phyloP scores from a whole-genome alignment of 1,140 invertebrate genomes.

The Cyphomyrmex costatus region DNA sequence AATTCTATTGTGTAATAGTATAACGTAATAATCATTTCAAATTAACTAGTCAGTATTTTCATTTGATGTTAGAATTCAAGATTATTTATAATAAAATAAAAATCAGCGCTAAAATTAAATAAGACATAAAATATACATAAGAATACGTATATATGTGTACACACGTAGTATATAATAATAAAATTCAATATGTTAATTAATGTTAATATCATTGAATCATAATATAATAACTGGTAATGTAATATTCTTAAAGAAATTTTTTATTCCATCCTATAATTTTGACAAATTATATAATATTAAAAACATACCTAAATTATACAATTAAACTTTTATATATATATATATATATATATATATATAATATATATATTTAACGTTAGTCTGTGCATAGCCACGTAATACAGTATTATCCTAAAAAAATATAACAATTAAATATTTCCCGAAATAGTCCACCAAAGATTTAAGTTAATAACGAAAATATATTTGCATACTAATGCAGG shows the following conservation, averaged over 20 bases:
- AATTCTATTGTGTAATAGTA: no score
- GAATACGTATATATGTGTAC: neutral
- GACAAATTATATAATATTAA: neutral
- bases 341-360: no score
- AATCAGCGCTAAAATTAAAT: neutral
- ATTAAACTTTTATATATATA: no score
- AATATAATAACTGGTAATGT: neutral
- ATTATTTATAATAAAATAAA: slow-evolving; percentile 4
- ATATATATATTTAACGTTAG: no score
- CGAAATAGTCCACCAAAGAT: slow-evolving; percentile 31
- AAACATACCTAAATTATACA: neutral
- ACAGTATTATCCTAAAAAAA: slow-evolving; percentile 29
- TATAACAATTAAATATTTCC: slow-evolving; percentile 32
- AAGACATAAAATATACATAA: neutral
- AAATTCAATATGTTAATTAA: neutral
- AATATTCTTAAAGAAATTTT: neutral
- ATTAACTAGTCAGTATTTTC: neutral
- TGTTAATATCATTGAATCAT: neutral
- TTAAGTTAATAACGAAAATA: slow-evolving; percentile 64
- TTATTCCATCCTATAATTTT: neutral
- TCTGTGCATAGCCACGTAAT: no score
- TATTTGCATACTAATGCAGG: slow-evolving; percentile 66
- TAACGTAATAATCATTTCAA: neutral
- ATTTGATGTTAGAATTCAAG: neutral
- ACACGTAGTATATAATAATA: no score